Conservation (phyloP, 2,113 vertebrate genomes). For the Manacus vitellinus region DNA sequence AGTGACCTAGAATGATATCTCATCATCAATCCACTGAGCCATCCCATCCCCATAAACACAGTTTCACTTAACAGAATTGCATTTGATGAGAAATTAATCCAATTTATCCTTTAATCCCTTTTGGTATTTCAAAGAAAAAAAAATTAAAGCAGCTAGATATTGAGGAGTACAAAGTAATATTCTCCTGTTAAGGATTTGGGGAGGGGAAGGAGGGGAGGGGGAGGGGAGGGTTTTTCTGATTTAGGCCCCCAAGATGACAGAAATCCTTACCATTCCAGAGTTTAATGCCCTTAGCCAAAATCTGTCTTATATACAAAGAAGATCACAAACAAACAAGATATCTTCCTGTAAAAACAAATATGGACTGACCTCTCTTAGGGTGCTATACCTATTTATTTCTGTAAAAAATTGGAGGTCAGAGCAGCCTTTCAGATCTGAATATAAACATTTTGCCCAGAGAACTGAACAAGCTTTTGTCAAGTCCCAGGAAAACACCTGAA, state of each 20-base stretch:
- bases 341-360: neutral
- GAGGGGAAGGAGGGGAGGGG: neutral
- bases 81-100: conserved; percentile 5
- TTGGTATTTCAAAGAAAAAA: neutral
- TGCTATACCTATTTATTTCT: neutral
- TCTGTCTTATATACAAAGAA: neutral
- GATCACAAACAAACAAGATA: neutral
- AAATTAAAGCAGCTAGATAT: neutral
- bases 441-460: neutral
- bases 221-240: neutral
- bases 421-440: neutral
- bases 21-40: neutral
- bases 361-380: neutral
- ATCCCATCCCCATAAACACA: neutral
- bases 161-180: neutral
- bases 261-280: neutral
- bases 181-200: neutral
- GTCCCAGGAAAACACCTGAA: neutral
- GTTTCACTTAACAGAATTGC: conserved; percentile 36
- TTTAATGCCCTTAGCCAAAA: neutral
- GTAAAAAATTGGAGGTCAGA: neutral
- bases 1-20: conserved; percentile 45
- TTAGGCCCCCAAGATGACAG: neutral
- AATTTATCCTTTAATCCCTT: conserved; percentile 36
- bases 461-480: neutral